Conservation (phyloP, 2,888 invertebrate genomes). For the Melikaiella ostensackeni region DNA sequence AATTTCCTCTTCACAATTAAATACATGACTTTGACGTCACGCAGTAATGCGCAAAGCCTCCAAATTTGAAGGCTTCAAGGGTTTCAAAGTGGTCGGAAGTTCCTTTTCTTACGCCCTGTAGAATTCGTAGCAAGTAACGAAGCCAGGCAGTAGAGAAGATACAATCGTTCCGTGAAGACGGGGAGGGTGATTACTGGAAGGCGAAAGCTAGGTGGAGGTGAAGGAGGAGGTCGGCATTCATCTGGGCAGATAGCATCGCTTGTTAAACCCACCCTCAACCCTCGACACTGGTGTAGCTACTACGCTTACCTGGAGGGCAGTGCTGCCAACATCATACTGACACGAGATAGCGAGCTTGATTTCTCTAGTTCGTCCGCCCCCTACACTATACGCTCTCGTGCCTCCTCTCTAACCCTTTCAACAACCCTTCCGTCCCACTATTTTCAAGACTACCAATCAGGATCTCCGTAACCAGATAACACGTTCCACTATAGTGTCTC, state of each 20-base stretch:
- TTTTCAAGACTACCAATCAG: conserved; percentile 54
- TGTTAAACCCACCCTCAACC: conserved; percentile 72
- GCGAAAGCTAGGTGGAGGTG: conserved; percentile 53
- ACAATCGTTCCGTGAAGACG: conserved; percentile 58
- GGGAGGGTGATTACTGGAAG: conserved; percentile 56
- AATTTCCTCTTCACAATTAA: background rate
- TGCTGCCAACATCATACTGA: conserved; percentile 68
- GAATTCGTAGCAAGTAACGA: conserved; percentile 35
- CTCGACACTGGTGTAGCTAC: conserved; percentile 58
- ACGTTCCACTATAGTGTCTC: conserved; percentile 63
- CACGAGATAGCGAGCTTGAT: conserved; percentile 65
- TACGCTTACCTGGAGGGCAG: conserved; percentile 63
- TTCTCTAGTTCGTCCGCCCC: conserved; percentile 54
- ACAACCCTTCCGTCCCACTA: conserved; percentile 16
- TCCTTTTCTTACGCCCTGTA: conserved; percentile 1
- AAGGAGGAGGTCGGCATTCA: conserved; percentile 70
- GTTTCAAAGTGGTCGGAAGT: background rate
- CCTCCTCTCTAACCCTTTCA: background rate
- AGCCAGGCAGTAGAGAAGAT: conserved; percentile 62
- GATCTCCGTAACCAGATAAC: conserved; percentile 55
- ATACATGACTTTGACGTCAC: background rate
- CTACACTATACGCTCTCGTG: background rate
- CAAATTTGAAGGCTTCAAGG: background rate
- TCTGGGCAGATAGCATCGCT: conserved; percentile 75
- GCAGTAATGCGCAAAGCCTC: background rate